These are phyloP conservation scores for Lethocerus indicus DNA, from an alignment of 1,140 invertebrate species.

Conservation along the genomic window DNA sequence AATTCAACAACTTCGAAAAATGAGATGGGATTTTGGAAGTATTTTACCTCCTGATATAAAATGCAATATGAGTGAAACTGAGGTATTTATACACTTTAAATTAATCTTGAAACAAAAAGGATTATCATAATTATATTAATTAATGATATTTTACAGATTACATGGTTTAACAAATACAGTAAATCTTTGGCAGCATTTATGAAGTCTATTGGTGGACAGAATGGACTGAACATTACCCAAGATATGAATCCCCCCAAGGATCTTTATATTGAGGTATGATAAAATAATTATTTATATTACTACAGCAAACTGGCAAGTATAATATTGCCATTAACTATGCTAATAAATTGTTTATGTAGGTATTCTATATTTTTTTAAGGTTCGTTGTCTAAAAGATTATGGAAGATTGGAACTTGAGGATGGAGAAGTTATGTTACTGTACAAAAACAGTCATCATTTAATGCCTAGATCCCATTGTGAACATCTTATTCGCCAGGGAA, in stretches of 20 bases:
- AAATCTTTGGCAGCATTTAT: conserved; percentile 77
- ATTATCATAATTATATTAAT: background rate
- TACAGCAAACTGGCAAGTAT: background rate
- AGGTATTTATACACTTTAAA: conserved; percentile 32
- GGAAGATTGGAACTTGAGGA: conserved; percentile 88
- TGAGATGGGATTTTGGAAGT: conserved; percentile 87
- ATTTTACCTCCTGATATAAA: conserved; percentile 74
- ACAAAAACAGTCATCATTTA: conserved; percentile 86
- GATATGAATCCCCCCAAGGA: conserved; percentile 85
- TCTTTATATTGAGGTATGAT: conserved; percentile 64
- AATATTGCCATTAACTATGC: background rate
- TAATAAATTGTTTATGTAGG: conserved; percentile 1
- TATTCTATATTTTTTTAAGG: conserved; percentile 29
- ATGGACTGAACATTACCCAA: conserved; percentile 66
- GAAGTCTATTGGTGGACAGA: conserved; percentile 62
- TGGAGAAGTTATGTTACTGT: conserved; percentile 72
- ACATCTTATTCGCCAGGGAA: conserved; percentile 76
- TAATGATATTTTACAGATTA: conserved; percentile 26
- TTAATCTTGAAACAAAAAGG: too few species aligned
- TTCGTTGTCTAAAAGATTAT: conserved; percentile 75
- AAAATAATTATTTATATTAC: background rate
- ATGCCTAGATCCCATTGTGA: conserved; percentile 78
- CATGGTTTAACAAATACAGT: conserved; percentile 81
- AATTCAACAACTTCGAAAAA: conserved; percentile 54
- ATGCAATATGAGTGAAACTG: conserved; percentile 58